Percentiles rank a stretch among this genome's conserved stretches.
phyloP scores from a whole-genome alignment of 1,140 invertebrate species.

The Ruditapes philippinarum region DNA sequence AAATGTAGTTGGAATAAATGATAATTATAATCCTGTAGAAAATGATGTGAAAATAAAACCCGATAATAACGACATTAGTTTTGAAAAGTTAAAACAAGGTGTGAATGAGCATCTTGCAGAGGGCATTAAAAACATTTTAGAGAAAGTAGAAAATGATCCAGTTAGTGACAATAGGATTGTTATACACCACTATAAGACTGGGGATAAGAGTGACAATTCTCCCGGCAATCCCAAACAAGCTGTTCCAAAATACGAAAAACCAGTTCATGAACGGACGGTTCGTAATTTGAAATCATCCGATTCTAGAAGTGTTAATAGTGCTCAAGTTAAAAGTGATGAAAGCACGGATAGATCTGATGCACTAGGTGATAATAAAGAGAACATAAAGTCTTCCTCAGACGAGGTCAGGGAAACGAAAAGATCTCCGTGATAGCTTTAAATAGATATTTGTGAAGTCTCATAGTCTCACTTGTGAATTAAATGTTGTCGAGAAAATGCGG shows the following conservation, averaged over 20 bases:
- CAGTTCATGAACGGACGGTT: slow-evolving; percentile 40
- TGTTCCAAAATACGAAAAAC: slow-evolving; percentile 24
- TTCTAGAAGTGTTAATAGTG: not conserved
- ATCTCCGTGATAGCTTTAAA: not conserved
- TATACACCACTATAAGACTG: not conserved
- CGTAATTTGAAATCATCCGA: slow-evolving; percentile 27
- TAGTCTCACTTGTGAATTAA: too few relatives aligned
- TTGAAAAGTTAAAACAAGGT: slow-evolving; percentile 17
- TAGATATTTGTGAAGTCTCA: too few relatives aligned
- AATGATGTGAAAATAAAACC: not conserved
- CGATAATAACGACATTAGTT: not conserved
- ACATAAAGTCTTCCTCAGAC: not conserved
- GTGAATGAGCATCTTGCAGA: slow-evolving; percentile 41
- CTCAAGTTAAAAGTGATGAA: not conserved
- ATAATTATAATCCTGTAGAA: not conserved
- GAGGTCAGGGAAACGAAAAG: not conserved
- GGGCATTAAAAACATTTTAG: slow-evolving; percentile 19
- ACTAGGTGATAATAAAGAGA: not conserved
- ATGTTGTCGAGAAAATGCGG: too few relatives aligned
- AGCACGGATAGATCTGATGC: not conserved
- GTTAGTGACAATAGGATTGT: not conserved
- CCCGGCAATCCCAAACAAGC: not conserved
- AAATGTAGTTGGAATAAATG: not conserved
- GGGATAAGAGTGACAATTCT: not conserved
- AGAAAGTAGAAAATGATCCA: not conserved